A percentile compares a stretch with the other conserved stretches of the same genome.
Evolutionary conservation across 2,888 invertebrate species (phyloP).

Genomic region (Tromatobia lineatoria): DNA sequence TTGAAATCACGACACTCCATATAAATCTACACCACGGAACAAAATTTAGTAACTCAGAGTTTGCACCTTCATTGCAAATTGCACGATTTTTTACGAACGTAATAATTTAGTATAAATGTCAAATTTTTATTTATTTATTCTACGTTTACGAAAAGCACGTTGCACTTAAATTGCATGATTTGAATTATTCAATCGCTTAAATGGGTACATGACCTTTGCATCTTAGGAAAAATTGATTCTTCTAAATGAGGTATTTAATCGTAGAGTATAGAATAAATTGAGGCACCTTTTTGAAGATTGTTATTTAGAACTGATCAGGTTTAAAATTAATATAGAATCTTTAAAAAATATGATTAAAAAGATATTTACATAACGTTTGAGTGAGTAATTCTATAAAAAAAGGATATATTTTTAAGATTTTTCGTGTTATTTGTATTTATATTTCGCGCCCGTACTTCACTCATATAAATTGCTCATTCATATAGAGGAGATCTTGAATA

Average conservation of each 20-base stretch:
- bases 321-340: not conserved
- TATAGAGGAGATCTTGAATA: no score
- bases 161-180: constrained; percentile 41
- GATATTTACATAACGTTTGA: not conserved
- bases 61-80: constrained; percentile 41
- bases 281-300: not conserved
- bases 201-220: not conserved
- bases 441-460: not conserved
- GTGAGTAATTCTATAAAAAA: not conserved
- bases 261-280: not conserved
- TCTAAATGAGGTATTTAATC: not conserved
- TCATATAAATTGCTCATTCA: not conserved
- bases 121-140: constrained; percentile 13
- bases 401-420: no score
- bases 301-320: not conserved
- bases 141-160: constrained; percentile 54
- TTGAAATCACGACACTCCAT: constrained; percentile 54
- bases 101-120: constrained; percentile 17
- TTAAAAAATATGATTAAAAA: not conserved
- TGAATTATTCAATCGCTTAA: not conserved
- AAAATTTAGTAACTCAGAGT: constrained; percentile 14
- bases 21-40: constrained; percentile 42
- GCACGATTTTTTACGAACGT: constrained; percentile 53
- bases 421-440: not conserved
- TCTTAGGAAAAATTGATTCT: not conserved